phyloP scores from a whole-genome alignment of 2,888 invertebrate species.

The Stegophylla sp. region DNA sequence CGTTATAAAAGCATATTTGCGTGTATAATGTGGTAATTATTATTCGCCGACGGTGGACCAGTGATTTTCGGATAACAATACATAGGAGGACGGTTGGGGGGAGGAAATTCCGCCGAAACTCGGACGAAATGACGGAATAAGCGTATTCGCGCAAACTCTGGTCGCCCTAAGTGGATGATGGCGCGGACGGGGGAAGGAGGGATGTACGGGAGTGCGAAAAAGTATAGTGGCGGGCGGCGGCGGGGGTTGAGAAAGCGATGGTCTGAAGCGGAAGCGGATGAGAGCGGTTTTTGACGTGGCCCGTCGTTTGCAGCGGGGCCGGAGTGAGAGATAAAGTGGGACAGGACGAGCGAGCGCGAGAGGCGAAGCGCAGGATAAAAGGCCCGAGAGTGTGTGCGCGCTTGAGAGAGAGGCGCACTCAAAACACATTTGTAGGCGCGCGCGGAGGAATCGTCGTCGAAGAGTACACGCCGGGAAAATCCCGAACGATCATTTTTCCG shows the following conservation, averaged over 20 bases:
- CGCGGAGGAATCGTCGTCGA: neutral
- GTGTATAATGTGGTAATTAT: too few species aligned
- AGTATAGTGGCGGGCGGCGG: too few species aligned
- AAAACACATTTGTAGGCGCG: neutral
- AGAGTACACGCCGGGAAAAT: conserved; percentile 60
- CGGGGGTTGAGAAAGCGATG: neutral
- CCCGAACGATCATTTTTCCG: conserved; percentile 69
- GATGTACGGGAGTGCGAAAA: too few species aligned
- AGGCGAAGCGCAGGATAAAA: neutral
- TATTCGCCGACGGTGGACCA: too few species aligned
- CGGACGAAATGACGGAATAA: neutral
- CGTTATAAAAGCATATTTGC: too few species aligned
- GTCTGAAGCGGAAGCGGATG: neutral
- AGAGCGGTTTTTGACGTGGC: conserved; percentile 34
- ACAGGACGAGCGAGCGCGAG: neutral
- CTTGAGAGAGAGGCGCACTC: neutral
- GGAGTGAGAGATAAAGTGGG: neutral
- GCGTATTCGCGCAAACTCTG: too few species aligned
- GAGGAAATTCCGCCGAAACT: neutral
- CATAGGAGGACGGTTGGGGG: too few species aligned
- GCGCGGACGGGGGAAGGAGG: too few species aligned
- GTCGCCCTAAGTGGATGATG: too few species aligned
- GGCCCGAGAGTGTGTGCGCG: neutral
- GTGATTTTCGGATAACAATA: too few species aligned
- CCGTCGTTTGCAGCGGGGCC: conserved; percentile 35